Evolutionary conservation across 2,888 invertebrate genomes (phyloP), one percentile per base, ranked within the genome.

Genomic region (Liodrosophila aerea): DNA sequence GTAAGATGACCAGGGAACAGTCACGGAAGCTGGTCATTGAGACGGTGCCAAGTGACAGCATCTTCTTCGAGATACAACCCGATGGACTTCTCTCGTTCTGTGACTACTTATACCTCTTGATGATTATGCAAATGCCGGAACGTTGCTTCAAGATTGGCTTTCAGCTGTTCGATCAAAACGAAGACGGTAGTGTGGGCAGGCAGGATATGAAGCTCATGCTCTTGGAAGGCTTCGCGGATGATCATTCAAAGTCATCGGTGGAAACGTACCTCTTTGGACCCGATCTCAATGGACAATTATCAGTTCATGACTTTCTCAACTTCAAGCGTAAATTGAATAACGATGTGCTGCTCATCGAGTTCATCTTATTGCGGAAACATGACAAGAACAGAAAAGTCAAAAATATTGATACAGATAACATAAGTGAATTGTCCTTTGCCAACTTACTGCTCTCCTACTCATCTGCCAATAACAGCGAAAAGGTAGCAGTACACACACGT

Each of bases 381-480:
- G 15, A 8, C 5, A 1, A 11, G 0, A 1, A 7, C 0, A 12
- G 9, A 1, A 8, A 40, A 12, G 7, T 11, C 2, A 27, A 15
- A 1, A 18, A 12, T 11, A 8, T 18, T 1, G 18, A 9, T n/a
- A 7, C n/a, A 0, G 34, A 30, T 4, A 49, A 47, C 9, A 69
- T 75, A 3, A 66, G 59, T 34, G 73, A 75, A n/a, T 0, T 60
- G n/a, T 22, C 63, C 11, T 77, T 83, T 43, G 64, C 66, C 34
- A 57, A 53, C 2, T 9, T 73, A 4, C 22, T 77, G 1, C 8
- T 83, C 9, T 22, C 61, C 1, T 64, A 72, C 29, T 33, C 60
- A 4, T 4, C 9, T 0, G 11, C 36, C 7, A 12, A 41, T 0
- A 7, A 4, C 0, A 1, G 3, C 0, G 7, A 34, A 1, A 64